phyloP scores from a whole-genome alignment of 2,113 vertebrate genomes.

The Cololabis saira region DNA sequence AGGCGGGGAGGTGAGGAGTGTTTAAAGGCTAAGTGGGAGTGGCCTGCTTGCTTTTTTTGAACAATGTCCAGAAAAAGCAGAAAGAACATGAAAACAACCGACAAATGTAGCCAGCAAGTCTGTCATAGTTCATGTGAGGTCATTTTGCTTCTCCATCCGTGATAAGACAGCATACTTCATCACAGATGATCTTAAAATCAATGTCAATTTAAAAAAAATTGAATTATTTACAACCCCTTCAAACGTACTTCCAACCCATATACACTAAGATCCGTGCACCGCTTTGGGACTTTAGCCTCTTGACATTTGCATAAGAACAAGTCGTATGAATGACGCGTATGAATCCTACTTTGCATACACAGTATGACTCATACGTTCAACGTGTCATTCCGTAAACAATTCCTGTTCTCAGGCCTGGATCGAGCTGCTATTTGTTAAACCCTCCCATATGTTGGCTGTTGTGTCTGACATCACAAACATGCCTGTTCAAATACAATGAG shows the following conservation, averaged over 20 bases:
- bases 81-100: slow-evolving; percentile 70
- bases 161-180: slow-evolving; percentile 22
- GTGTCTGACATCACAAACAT: slow-evolving; percentile 72
- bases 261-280: not conserved
- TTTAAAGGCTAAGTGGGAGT: slow-evolving; percentile 43
- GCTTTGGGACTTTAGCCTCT: not conserved
- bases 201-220: too few relatives aligned
- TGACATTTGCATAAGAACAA: slow-evolving; percentile 33
- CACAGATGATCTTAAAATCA: slow-evolving; percentile 2
- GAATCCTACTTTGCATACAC: not conserved
- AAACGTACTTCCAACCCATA: not conserved
- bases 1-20: slow-evolving; percentile 52
- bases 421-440: slow-evolving; percentile 27
- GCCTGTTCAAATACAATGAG: slow-evolving; percentile 75
- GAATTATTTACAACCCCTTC: too few relatives aligned
- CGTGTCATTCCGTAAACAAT: slow-evolving; percentile 41
- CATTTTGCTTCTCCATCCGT: slow-evolving; percentile 31
- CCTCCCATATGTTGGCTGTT: slow-evolving; percentile 44
- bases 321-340: slow-evolving; percentile 22
- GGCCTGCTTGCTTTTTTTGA: slow-evolving; percentile 62
- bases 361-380: slow-evolving; percentile 20
- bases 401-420: slow-evolving; percentile 42
- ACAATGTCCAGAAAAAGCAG: slow-evolving; percentile 63
- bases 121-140: slow-evolving; percentile 25
- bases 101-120: slow-evolving; percentile 42